Base-by-base conservation (phyloP, 1,140 invertebrate genomes). In the Plectus sambesii region DNA sequence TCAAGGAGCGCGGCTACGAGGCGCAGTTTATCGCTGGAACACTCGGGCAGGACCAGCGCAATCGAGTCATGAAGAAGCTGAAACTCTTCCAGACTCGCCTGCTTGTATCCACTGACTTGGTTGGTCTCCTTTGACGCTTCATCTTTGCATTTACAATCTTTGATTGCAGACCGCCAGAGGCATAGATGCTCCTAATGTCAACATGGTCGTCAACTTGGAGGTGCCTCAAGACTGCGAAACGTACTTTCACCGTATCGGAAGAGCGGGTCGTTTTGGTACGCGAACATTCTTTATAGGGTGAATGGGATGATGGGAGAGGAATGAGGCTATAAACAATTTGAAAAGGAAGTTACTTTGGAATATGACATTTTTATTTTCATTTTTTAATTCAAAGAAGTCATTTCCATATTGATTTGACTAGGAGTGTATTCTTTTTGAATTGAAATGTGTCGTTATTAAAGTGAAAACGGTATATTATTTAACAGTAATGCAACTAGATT, bases 161-260 rank as follows among this genome's bases (percentile, higher is more conserved):
- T 48, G 40, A 55, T 58, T 61, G 30, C 47, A 75, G 69, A 75
- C 75, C 20, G 69, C 77, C 3, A 59, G 78, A 52, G 79, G 92
- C 12, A 85, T 97, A 57, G 92, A 98, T 76, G 82, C 82, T 6
- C 79, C 83, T 42, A 83, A 88, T 74, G 81, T 96, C 5, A 84
- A 97, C 75, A 72, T 97, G 35, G 82, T 97, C 1, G 79, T 98
- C 6, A 94, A 96, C 72, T 77, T 94, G 60, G 90, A 96, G 69
- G 67, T 83, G 33, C 87, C 93, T 1, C 62, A 58, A 41, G 81
- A 88, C 65, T 75, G 78, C 58, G 80, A 84, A 45, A 92, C 85
- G 2, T 97, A 96, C 77, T 77, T 97, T 49, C 93, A 97, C 73
- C 77, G 92, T 67, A 88, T 93, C 64, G 92, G 92, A 4, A 77